phyloP scores from a whole-genome alignment of 2,113 vertebrate species.

The Gadus macrocephalus region DNA sequence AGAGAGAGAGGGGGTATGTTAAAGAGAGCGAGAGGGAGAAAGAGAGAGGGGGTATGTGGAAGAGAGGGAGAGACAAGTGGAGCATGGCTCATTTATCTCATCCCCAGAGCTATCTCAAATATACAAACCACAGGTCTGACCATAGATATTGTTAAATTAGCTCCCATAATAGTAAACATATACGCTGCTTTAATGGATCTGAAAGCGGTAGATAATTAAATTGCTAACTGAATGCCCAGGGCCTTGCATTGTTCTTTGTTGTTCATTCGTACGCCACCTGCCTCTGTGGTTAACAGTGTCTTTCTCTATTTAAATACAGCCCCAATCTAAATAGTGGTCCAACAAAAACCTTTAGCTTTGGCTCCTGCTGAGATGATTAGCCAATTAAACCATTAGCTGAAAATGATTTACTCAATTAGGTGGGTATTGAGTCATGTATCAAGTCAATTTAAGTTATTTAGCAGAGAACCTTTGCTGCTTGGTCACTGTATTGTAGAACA shows the following conservation, averaged over 20 bases:
- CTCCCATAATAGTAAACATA: conserved; percentile 57
- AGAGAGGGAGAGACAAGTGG: not conserved
- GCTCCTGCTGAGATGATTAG: too few species aligned
- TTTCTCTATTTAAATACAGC: too few species aligned
- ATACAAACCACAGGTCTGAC: conserved; percentile 55
- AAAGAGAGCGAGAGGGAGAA: too few species aligned
- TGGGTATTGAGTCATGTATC: too few species aligned
- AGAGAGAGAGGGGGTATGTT: too few species aligned
- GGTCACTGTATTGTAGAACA: too few species aligned
- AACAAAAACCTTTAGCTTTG: too few species aligned
- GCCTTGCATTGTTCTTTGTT: conserved; percentile 49
- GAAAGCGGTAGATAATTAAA: conserved; percentile 53
- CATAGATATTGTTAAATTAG: conserved; percentile 63
- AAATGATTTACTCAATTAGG: too few species aligned
- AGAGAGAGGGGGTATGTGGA: not conserved
- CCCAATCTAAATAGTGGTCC: too few species aligned
- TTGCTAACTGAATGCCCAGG: conserved; percentile 55
- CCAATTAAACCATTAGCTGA: too few species aligned
- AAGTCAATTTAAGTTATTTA: too few species aligned
- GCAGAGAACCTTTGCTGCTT: too few species aligned
- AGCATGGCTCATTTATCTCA: conserved; percentile 52
- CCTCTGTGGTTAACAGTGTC: conserved; percentile 12
- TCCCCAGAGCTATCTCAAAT: conserved; percentile 33
- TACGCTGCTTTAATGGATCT: conserved; percentile 47
- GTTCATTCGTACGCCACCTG: conserved; percentile 43